Conservation (phyloP, 2,113 vertebrate species). For the Hemiscyllium ocellatum region DNA sequence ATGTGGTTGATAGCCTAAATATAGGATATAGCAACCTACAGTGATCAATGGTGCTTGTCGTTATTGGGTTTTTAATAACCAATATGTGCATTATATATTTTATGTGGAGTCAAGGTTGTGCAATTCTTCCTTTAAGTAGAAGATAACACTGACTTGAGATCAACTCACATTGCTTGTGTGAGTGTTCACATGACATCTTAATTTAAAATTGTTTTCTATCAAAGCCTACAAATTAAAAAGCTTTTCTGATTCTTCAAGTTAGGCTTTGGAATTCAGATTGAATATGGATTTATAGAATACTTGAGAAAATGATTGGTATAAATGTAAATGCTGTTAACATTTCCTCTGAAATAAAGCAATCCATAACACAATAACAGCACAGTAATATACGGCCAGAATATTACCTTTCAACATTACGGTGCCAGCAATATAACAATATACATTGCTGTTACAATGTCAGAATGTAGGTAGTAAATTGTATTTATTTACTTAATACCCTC, state of each 20-base stretch:
- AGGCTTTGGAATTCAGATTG: not conserved
- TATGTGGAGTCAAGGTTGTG: not conserved
- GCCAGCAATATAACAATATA: not conserved
- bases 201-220: not conserved
- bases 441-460: not conserved
- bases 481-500: not conserved
- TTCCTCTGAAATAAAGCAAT: not conserved
- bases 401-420: not conserved
- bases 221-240: not conserved
- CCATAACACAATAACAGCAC: not conserved
- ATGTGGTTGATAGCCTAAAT: constrained; percentile 52
- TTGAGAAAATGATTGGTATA: not conserved
- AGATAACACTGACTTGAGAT: not conserved
- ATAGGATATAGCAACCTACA: not conserved
- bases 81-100: not conserved
- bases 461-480: not conserved
- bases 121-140: not conserved
- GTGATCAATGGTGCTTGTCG: constrained; percentile 11
- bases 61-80: not conserved
- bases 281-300: not conserved
- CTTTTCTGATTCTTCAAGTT: not conserved
- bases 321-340: not conserved
- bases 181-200: not conserved
- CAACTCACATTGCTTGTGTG: not conserved
- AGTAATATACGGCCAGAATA: not conserved